phyloP scores from a whole-genome alignment of 1,140 invertebrate genomes.

The Melitaea cinxia region DNA sequence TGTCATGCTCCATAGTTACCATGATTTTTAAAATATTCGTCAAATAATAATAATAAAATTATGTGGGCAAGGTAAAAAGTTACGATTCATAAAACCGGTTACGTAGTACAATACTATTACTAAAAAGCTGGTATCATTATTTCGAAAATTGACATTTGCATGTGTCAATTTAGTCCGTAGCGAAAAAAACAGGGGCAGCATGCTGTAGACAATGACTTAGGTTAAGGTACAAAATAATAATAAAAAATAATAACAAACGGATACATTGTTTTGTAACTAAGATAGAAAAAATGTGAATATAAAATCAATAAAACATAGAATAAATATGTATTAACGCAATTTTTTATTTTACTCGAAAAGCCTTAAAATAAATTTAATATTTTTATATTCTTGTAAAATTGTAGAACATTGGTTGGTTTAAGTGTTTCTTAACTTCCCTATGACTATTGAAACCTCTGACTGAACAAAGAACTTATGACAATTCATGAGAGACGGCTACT shows the following conservation, averaged over 20 bases:
- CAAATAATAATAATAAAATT: too few relatives aligned
- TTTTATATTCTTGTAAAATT: not conserved
- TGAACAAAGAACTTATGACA: too few relatives aligned
- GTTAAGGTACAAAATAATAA: slow-evolving; percentile 70
- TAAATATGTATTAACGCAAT: slow-evolving; percentile 45
- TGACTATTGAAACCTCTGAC: too few relatives aligned
- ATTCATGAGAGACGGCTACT: too few relatives aligned
- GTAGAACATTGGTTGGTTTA: too few relatives aligned
- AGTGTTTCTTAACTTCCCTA: too few relatives aligned
- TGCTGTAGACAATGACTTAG: slow-evolving; percentile 74
- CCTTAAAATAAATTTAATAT: not conserved
- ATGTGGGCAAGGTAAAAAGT: too few relatives aligned
- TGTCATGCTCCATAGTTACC: too few relatives aligned
- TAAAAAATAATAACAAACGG: slow-evolving; percentile 67
- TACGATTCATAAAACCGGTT: not conserved
- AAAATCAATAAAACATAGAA: slow-evolving; percentile 77
- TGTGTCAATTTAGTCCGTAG: slow-evolving; percentile 2
- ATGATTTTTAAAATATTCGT: too few relatives aligned
- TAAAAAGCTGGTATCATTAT: too few relatives aligned
- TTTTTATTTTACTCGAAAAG: not conserved
- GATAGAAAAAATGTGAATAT: slow-evolving; percentile 75
- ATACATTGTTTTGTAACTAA: slow-evolving; percentile 78
- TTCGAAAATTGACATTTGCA: too few relatives aligned
- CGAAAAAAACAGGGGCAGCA: not conserved
- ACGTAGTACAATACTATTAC: too few relatives aligned